Evolutionary conservation across 2,888 invertebrate genomes (phyloP), one percentile per base, ranked within the genome.

Genomic region (Chymomyza procnemis): DNA sequence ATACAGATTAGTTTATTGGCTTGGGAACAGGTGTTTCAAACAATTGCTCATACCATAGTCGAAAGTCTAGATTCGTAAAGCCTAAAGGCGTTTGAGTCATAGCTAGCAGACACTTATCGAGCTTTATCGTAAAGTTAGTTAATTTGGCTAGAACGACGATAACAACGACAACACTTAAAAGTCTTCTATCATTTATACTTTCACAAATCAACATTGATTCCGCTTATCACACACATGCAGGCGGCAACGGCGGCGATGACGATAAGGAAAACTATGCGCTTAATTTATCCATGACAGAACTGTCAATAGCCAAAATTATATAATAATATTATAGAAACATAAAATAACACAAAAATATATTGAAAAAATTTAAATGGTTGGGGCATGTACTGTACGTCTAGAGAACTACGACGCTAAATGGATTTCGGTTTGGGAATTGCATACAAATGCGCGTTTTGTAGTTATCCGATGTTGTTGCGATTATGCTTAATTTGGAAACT

Each of bases 401-500:
- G 21, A 54, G 69, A 16, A 21, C 48, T 34, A 22, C 69, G 21
- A 30, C 50, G 59, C 60, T 62, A 57, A 19, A 41, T 64, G 66
- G 58, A 21, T 61, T 55, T 12, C n/a, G 41, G 16, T 8, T 4
- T 47, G 52, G 18, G 14, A 47, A 59, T n/a, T 76, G 86, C 80
- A 80, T 83, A 80, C 72, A 71, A 80, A 84, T 71, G 69, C 46
- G 59, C 60, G 61, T 64, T 68, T 67, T 18, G 18, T 4, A 18
- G 48, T 50, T 16, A 50, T 50, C 48, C 16, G 48, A 50, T 18
- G 41, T 52, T 57, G n/a, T 19, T 50, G 46, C 48, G 54, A 22
- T 76, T 46, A 72, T 76, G 76, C 75, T 55, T 54, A 78, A 75
- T 59, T 71, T 71, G 59, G 69, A 65, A 75, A 79, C 80, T 85